phyloP scores from a whole-genome alignment of 2,113 vertebrate genomes.

The Sebastes fasciatus region DNA sequence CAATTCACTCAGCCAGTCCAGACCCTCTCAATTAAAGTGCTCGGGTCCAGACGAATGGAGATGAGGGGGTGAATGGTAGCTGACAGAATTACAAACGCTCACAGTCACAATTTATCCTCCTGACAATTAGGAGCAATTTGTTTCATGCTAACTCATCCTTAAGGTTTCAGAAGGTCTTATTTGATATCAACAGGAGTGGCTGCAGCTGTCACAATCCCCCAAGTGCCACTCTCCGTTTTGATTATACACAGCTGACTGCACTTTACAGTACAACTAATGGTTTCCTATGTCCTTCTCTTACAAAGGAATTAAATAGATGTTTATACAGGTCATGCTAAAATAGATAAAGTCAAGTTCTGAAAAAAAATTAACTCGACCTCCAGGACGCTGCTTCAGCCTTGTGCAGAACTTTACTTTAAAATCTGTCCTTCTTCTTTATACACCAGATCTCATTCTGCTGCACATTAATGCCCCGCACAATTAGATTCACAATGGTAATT shows the following conservation, averaged over 20 bases:
- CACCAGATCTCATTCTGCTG: conserved; percentile 19
- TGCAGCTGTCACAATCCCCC: conserved; percentile 60
- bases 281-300: conserved; percentile 7
- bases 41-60: conserved; percentile 72
- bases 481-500: conserved; percentile 64
- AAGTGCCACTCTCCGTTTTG: conserved; percentile 57
- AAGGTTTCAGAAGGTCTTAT: conserved; percentile 73
- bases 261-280: conserved; percentile 56
- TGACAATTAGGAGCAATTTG: conserved; percentile 84
- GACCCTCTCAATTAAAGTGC: conserved; percentile 80
- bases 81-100: conserved; percentile 81
- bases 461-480: conserved; percentile 27
- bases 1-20: conserved; percentile 67
- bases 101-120: conserved; percentile 81
- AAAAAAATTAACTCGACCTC: conserved; percentile 8
- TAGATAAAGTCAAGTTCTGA: conserved; percentile 9
- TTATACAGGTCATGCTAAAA: neutral
- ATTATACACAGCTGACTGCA: conserved; percentile 67
- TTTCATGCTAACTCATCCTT: conserved; percentile 82
- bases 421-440: conserved; percentile 21
- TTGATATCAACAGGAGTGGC: conserved; percentile 70
- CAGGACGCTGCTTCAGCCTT: conserved; percentile 18
- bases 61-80: conserved; percentile 71
- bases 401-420: conserved; percentile 27
- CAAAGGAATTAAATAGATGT: conserved; percentile 30